Percentiles rank a stretch among this genome's conserved stretches.
Conservation (phyloP, 2,888 invertebrate species). For the Sinohyriopsis cumingii region DNA sequence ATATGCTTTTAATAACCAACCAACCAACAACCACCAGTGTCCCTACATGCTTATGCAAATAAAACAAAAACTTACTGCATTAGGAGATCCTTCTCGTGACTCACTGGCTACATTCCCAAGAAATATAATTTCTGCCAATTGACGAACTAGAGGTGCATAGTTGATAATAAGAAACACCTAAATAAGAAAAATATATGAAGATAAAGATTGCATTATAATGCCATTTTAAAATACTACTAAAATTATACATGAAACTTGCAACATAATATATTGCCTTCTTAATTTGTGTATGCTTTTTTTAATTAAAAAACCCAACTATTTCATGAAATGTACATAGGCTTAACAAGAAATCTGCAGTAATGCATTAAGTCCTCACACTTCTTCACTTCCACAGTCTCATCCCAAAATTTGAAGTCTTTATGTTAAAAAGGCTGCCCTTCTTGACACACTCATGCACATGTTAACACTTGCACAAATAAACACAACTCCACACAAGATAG, state of each 20-base stretch:
- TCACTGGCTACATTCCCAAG: conserved; percentile 79
- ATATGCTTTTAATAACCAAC: neutral
- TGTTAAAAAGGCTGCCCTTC: too few relatives aligned
- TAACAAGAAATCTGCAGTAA: too few relatives aligned
- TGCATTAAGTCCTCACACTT: too few relatives aligned
- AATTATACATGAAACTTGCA: neutral
- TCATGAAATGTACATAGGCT: neutral
- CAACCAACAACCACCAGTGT: neutral
- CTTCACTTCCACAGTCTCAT: too few relatives aligned
- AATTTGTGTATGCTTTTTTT: neutral
- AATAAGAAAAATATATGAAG: conserved; percentile 10
- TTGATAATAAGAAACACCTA: conserved; percentile 91
- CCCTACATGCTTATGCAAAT: neutral
- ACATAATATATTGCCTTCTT: neutral
- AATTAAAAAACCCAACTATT: neutral
- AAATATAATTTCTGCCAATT: conserved; percentile 89
- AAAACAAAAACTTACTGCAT: conserved; percentile 41
- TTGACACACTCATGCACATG: too few relatives aligned
- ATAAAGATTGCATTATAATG: neutral
- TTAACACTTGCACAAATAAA: too few relatives aligned
- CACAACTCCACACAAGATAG: too few relatives aligned
- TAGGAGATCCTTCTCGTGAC: conserved; percentile 43
- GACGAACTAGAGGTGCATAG: conserved; percentile 91
- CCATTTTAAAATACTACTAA: too few relatives aligned
- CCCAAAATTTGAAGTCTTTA: too few relatives aligned